Base-by-base conservation (phyloP, 2,888 invertebrate genomes). In the Caenorhabditis virilis region DNA sequence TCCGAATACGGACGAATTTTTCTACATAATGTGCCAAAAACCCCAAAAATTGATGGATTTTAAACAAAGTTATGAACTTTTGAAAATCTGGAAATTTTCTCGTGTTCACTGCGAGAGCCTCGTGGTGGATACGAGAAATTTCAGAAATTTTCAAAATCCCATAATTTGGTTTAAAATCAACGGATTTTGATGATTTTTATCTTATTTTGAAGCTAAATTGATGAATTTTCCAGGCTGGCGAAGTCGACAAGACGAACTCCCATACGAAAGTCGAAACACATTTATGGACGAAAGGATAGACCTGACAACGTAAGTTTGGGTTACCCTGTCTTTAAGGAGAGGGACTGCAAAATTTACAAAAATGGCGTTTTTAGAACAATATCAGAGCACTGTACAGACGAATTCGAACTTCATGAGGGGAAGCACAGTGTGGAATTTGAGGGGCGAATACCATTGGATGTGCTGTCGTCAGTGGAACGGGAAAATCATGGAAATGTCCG, bases 281-380 rank as follows among this genome's bases (percentile, higher is more conserved):
- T 69, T 78, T n/a, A 68, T 81, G 57, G 76, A 81, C 50, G 79
- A 79, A 45, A 68, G 70, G 35, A 65, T 77, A 16, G 81, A 81
- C 48, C 52, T 80, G 22, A 80, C 80, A 22, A 74, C 72, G 79
- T 77, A 22, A 51, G 69, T 56, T 23, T 54, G 22, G 7, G 30
- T 30, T 9, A 13, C 30, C 13, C n/a, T n/a, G n/a, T n/a, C n/a
- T n/a, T n/a, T n/a, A n/a, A n/a, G n/a, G n/a, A n/a, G n/a, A n/a
- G n/a, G n/a, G 13, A 30, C 13, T 30, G 9, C 26, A 22, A 22
- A 23, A 16, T 4, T 38, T 20, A 20, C 39, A n/a, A 39, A 18
- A 39, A 11, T 39, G 16, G 39, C 39, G 13, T 13, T 41, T 60
- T 49, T 52, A 79, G 79, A 35, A 66, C 69, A 7, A 69, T 80